Conservation (phyloP, 92 coral and sea anemone genomes). For the Zoanthus sociatus region DNA sequence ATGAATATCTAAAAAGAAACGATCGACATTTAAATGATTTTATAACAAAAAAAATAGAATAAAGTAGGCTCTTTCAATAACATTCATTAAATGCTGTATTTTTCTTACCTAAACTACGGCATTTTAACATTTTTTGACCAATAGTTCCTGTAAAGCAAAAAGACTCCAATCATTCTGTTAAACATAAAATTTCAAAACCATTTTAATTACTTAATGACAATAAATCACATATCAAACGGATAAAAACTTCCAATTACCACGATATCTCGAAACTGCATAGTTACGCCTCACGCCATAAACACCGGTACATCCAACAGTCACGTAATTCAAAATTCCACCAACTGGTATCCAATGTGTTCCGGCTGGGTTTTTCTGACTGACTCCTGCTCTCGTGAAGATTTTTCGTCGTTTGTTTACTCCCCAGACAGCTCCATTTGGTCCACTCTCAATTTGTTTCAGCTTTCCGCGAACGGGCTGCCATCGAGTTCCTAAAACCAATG, state of each 20-base stretch:
- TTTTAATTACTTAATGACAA: background rate
- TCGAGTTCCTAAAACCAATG: no score
- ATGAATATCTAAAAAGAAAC: background rate
- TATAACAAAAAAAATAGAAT: background rate
- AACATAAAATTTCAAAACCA: background rate
- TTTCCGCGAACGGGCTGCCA: no score
- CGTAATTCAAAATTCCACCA: conserved; percentile 8
- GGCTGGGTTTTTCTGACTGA: conserved; percentile 9
- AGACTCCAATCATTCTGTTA: background rate
- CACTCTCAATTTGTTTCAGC: no score
- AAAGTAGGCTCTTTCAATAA: background rate
- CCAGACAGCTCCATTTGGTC: no score
- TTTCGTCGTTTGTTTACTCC: no score
- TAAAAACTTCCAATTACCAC: background rate
- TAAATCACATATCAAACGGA: no score
- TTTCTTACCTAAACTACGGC: background rate
- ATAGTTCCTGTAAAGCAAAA: background rate
- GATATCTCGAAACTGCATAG: conserved; percentile 11
- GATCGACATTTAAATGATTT: background rate
- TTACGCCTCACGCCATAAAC: conserved; percentile 6
- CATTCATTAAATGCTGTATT: background rate
- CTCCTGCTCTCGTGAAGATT: conserved; percentile 6
- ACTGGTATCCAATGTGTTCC: conserved; percentile 12
- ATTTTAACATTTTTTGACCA: background rate
- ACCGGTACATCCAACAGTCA: conserved; percentile 34